These are phyloP conservation scores for Karalla daura DNA, from an alignment of 2,797 vertebrate genomes.

Conservation along the genomic window DNA sequence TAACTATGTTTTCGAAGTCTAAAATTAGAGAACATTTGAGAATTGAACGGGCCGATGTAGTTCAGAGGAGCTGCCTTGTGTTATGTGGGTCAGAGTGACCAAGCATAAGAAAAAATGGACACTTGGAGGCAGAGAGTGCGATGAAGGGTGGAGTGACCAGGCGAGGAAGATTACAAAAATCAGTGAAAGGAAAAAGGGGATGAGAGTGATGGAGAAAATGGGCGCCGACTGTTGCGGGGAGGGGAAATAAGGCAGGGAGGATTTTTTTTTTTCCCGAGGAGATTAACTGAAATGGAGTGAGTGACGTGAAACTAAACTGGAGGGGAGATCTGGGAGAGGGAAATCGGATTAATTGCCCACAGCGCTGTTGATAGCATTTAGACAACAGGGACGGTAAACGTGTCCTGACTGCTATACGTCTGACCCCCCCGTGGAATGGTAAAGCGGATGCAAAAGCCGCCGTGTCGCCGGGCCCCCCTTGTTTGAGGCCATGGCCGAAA, in stretches of 20 bases:
- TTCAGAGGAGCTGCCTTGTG: slow-evolving; percentile 52
- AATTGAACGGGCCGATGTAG: slow-evolving; percentile 46
- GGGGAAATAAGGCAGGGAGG: slow-evolving; percentile 46
- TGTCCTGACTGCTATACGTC: slow-evolving; percentile 43
- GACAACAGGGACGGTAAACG: slow-evolving; percentile 54
- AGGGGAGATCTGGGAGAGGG: slow-evolving; percentile 43
- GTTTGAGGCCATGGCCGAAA: slow-evolving; percentile 31
- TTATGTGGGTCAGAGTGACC: slow-evolving; percentile 76
- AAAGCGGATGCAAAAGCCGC: slow-evolving; percentile 4
- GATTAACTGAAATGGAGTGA: slow-evolving; percentile 70
- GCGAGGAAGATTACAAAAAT: slow-evolving; percentile 68
- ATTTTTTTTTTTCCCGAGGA: slow-evolving; percentile 44
- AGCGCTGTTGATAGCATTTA: slow-evolving; percentile 49
- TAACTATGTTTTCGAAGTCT: slow-evolving; percentile 17
- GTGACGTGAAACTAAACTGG: slow-evolving; percentile 71
- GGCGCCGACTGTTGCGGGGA: slow-evolving; percentile 67
- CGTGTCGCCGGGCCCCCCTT: too few relatives aligned
- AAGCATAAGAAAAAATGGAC: slow-evolving; percentile 75
- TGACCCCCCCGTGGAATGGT: slow-evolving; percentile 15
- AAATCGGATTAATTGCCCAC: slow-evolving; percentile 72
- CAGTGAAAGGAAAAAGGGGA: slow-evolving; percentile 57
- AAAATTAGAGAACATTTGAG: slow-evolving; percentile 33
- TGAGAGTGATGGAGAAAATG: slow-evolving; percentile 75
- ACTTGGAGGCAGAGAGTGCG: slow-evolving; percentile 60
- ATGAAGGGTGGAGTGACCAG: slow-evolving; percentile 57